Evolutionary conservation across 2,113 vertebrate species (phyloP), one percentile per base, ranked within the genome.

Genomic region (Irena cyanogastra): DNA sequence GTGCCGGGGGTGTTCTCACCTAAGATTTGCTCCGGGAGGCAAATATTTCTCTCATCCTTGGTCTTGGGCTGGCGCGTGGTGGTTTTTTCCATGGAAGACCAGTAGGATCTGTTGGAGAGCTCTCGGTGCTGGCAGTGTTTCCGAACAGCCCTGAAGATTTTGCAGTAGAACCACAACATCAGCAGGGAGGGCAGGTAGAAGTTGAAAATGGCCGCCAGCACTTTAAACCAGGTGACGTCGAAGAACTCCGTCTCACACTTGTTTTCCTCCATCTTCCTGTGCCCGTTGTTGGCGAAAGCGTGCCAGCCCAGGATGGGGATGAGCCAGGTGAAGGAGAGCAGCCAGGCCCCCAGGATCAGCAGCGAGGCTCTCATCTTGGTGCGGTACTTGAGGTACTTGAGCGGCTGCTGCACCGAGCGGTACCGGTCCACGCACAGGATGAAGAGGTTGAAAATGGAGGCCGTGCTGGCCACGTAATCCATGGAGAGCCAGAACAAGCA

Each of bases 401-500:
- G 97, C 0, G 99, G 99, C 77, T 99, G 98, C 86, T 97, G 98
- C 45, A 99, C 98, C 3, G 99, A 99, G 50, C 98, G 99, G 65
- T 99, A 99, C 23, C 99, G 98, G 87, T 99, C 99, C 57, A 99
- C 86, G 94, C 99, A 99, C 64, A 99, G 76, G 57, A 99, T 98
- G 83, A 99, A 99, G 78, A 99, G 97, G 31, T 98, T 99, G 90
- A 99, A 99, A 49, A 99, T 99, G 6, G 99, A 99, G 5, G 99
- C 99, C 0, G 99, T 99, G 96, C 99, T 99, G 26, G 99, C 99
- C 60, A 99, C 99, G 0, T 99, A 99, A 86, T 99, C 99, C 99
- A 99, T 99, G n/a, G 99, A 99, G 18, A 99, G 97, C 99, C 99
- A 99, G 93, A 99, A 99, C 74, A 98, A 98, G 79, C 99, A 99